Evolutionary conservation across 2,797 vertebrate species (phyloP).

Genomic region (Coreius guichenoti): DNA sequence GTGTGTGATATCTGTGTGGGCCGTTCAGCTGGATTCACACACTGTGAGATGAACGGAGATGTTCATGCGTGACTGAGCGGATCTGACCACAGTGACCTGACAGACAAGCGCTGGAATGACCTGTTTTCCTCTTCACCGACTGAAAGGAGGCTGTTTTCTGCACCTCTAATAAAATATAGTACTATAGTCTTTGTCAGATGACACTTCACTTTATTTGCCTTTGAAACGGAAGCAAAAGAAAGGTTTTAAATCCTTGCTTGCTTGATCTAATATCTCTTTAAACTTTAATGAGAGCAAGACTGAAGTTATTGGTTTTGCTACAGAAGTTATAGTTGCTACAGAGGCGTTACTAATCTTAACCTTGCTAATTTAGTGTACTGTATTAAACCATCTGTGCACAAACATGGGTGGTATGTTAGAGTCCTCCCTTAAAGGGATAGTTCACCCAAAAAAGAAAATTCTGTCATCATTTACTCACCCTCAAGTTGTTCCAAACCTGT

Average conservation of each 20-base stretch:
- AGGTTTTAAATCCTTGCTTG: not conserved
- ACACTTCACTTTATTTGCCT: not conserved
- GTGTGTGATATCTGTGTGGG: not conserved
- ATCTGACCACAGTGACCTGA: slow-evolving; percentile 11
- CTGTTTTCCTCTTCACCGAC: not conserved
- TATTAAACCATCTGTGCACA: not conserved
- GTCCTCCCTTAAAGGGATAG: not conserved
- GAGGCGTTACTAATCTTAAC: not conserved
- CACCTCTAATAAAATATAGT: not conserved
- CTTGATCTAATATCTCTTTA: not conserved
- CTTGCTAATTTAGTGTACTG: not conserved
- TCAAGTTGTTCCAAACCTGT: too few species aligned
- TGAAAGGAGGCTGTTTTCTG: not conserved
- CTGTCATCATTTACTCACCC: too few species aligned
- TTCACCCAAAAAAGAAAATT: too few species aligned
- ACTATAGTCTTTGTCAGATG: not conserved
- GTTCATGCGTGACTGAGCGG: not conserved
- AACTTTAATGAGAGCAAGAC: not conserved
- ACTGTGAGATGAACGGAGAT: not conserved
- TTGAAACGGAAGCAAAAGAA: not conserved
- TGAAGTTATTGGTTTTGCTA: not conserved
- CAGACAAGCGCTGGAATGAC: not conserved
- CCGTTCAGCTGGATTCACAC: not conserved
- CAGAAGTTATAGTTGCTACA: not conserved
- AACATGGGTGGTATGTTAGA: not conserved